These are phyloP conservation scores for Phainopepla nitens DNA, from an alignment of 2,113 vertebrate species.

Conservation along the genomic window DNA sequence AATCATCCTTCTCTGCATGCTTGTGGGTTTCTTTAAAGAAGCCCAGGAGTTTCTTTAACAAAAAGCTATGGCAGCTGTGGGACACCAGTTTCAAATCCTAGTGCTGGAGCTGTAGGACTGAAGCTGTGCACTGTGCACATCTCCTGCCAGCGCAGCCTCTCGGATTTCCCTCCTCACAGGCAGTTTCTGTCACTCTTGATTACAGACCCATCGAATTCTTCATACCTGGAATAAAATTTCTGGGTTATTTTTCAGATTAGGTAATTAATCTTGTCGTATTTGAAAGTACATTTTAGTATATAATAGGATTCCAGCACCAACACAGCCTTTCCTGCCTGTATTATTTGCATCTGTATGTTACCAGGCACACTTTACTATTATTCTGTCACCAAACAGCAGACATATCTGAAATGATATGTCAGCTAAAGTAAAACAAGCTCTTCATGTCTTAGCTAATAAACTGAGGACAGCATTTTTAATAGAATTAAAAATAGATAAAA, in stretches of 20 bases:
- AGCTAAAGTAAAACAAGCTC: neutral
- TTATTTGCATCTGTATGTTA: neutral
- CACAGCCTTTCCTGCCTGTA: neutral
- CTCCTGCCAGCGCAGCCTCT: neutral
- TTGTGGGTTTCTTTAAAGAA: neutral
- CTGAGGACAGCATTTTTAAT: neutral
- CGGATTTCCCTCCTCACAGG: neutral
- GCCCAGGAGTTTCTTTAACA: neutral
- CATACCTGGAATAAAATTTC: neutral
- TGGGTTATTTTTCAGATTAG: neutral
- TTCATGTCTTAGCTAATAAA: neutral
- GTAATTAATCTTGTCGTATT: neutral
- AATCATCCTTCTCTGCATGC: neutral
- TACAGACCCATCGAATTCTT: neutral
- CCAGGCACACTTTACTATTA: neutral
- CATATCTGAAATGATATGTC: neutral
- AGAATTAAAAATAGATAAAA: neutral
- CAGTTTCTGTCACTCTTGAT: neutral
- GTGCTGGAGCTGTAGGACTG: neutral
- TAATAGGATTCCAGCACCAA: neutral
- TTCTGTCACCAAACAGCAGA: neutral
- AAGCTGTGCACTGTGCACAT: rapidly evolving
- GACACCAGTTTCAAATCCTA: neutral
- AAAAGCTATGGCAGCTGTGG: neutral
- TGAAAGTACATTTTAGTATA: neutral